Conservation (phyloP, 2,888 invertebrate species). For the Troides helena region DNA sequence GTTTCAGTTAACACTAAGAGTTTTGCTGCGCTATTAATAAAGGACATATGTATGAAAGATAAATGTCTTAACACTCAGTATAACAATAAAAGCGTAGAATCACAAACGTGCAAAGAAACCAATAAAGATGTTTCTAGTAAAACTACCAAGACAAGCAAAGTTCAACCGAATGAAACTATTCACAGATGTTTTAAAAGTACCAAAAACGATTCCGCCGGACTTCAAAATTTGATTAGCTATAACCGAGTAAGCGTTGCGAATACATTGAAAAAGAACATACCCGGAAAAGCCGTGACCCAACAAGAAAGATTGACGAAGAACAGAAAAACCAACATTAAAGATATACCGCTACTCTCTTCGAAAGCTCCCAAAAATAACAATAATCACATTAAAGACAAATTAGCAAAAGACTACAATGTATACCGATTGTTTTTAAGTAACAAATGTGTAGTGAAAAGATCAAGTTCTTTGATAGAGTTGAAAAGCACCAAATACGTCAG, state of each 20-base stretch:
- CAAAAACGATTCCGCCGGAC: conserved; percentile 36
- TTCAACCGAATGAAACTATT: conserved; percentile 47
- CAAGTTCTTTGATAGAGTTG: conserved; percentile 46
- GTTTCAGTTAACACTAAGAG: conserved; percentile 18
- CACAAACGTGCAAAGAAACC: not conserved
- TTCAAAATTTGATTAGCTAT: conserved; percentile 7
- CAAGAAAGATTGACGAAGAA: conserved; percentile 32
- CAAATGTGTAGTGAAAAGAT: conserved; percentile 37
- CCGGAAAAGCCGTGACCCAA: conserved; percentile 29
- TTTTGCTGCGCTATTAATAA: conserved; percentile 11
- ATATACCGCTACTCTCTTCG: conserved; percentile 40
- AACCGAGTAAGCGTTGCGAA: conserved; percentile 21
- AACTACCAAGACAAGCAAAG: conserved; percentile 36
- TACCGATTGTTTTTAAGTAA: conserved; percentile 48
- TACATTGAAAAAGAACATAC: conserved; percentile 21
- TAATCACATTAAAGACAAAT: conserved; percentile 33
- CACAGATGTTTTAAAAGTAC: conserved; percentile 34
- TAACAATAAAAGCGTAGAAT: conserved; percentile 4
- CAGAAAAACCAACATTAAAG: conserved; percentile 43
- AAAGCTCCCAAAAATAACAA: conserved; percentile 48
- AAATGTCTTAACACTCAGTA: conserved; percentile 6
- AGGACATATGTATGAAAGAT: not conserved
- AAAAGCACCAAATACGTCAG: conserved; percentile 30
- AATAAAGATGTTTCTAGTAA: conserved; percentile 1
- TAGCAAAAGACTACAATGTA: conserved; percentile 44